These are phyloP conservation scores for Eupithecia inturbata DNA, from an alignment of 2,888 invertebrate genomes.

Conservation along the genomic window DNA sequence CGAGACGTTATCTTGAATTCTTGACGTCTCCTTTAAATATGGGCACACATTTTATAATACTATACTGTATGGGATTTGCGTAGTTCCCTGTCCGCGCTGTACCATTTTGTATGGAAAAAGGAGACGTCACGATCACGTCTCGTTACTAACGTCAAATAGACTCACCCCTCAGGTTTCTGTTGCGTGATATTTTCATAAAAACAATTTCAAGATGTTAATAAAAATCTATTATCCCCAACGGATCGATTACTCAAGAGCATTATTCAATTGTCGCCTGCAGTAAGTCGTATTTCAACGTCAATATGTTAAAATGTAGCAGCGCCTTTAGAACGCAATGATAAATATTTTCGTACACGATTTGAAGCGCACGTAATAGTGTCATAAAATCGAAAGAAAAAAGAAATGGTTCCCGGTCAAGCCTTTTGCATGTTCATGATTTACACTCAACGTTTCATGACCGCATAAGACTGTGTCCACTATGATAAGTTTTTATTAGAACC, in stretches of 20 bases:
- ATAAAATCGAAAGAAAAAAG: constrained; percentile 46
- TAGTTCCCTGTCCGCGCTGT: no score
- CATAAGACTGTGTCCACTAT: constrained; percentile 32
- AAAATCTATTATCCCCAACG: constrained; percentile 5
- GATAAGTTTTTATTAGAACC: background rate
- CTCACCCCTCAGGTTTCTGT: background rate
- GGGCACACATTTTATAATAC: no score
- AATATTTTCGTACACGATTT: constrained; percentile 47
- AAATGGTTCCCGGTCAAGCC: constrained; percentile 43
- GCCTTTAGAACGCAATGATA: constrained; percentile 41
- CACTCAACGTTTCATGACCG: constrained; percentile 45
- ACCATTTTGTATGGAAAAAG: no score
- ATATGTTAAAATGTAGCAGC: constrained; percentile 36
- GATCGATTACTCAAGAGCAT: constrained; percentile 11
- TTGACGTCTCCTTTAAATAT: no score
- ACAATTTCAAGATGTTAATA: background rate
- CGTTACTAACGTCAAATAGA: no score
- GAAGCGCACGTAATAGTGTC: constrained; percentile 44
- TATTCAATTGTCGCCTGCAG: constrained; percentile 29
- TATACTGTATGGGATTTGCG: no score
- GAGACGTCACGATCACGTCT: no score
- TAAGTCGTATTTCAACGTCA: constrained; percentile 27
- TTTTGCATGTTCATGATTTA: constrained; percentile 48
- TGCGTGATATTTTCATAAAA: background rate
- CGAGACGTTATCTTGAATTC: no score